Evolutionary conservation across 1,140 invertebrate species (phyloP).

Genomic region (Drosophila ironensis): DNA sequence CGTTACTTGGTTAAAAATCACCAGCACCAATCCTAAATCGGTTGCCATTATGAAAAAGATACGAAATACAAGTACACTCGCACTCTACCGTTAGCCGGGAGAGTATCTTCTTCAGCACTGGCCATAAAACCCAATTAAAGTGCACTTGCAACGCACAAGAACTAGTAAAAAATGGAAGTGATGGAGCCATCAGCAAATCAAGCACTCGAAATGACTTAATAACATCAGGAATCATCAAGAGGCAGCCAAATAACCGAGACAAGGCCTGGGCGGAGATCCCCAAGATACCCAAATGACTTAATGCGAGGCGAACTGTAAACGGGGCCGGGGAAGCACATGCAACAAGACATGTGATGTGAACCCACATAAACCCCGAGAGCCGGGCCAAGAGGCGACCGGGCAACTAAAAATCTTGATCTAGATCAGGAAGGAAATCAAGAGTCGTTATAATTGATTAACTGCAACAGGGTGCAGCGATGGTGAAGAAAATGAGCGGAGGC

Average conservation of each 20-base stretch:
- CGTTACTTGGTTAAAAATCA: neutral
- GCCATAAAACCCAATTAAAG: slow-evolving; percentile 63
- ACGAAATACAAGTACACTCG: neutral
- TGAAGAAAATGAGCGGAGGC: neutral
- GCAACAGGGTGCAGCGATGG: slow-evolving; percentile 44
- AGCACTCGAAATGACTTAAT: slow-evolving; percentile 50
- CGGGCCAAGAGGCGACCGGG: neutral
- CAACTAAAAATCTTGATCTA: slow-evolving; percentile 73
- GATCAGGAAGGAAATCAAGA: slow-evolving; percentile 82
- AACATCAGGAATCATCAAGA: slow-evolving; percentile 36
- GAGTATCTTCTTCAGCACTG: neutral
- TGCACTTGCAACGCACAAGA: slow-evolving; percentile 9
- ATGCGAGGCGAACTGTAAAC: slow-evolving; percentile 46
- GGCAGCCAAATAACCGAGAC: slow-evolving; percentile 33
- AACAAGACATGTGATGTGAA: slow-evolving; percentile 43
- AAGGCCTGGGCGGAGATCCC: slow-evolving; percentile 5
- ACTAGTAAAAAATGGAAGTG: slow-evolving; percentile 23
- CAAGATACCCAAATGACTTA: slow-evolving; percentile 55
- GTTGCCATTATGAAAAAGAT: neutral
- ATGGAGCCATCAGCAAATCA: slow-evolving; percentile 57
- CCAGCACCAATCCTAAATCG: neutral
- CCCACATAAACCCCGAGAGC: slow-evolving; percentile 20
- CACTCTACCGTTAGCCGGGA: slow-evolving; percentile 5
- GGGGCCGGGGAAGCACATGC: slow-evolving; percentile 7
- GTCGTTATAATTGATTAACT: slow-evolving; percentile 82